Evolutionary conservation across 2,888 invertebrate genomes (phyloP), one percentile per base, ranked within the genome.

Genomic region (Synanthedon vespiformis): DNA sequence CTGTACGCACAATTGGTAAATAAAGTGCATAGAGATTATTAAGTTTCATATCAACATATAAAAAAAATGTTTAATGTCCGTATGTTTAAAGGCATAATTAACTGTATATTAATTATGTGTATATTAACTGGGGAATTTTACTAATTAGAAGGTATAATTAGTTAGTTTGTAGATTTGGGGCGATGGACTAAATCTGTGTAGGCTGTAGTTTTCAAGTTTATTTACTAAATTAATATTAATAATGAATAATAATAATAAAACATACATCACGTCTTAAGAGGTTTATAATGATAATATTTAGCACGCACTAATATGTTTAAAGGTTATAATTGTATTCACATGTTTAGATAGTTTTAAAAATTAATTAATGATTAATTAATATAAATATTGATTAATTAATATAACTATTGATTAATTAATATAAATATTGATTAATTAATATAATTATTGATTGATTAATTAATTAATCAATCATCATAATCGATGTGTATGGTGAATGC

Each of bases 111-210:
- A 41, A 2, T 1, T 44, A 44, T 44, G 34, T 34, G 10, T 44
- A 10, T 41, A 41, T 41, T 41, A 44, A 44, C 14, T 44, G 44
- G 44, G 44, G 44, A 44, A 44, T 44, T 44, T 44, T 44, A 44
- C 44, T 44, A 44, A n/a, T n/a, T 44, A 44, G 44, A n/a, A 44
- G 2, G n/a, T 44, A 13, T 22, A 22, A 22, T 79, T 80, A 78
- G 79, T 76, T 76, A 78, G 79, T 76, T 76, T 58, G 63, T 75
- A 74, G 73, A 58, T 58, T 68, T 69, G 77, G 72, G 83, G 83
- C 85, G 82, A 72, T 67, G 84, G 82, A 78, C 64, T 70, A 75
- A 22, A 22, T 70, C 67, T 73, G 70, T 72, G 65, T 80, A 81
- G 74, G 59, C n/a, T 64, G 63, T 83, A 82, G 77, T 68, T 74